Base-by-base conservation (phyloP, 2,797 vertebrate genomes). In the Sciurus carolinensis region DNA sequence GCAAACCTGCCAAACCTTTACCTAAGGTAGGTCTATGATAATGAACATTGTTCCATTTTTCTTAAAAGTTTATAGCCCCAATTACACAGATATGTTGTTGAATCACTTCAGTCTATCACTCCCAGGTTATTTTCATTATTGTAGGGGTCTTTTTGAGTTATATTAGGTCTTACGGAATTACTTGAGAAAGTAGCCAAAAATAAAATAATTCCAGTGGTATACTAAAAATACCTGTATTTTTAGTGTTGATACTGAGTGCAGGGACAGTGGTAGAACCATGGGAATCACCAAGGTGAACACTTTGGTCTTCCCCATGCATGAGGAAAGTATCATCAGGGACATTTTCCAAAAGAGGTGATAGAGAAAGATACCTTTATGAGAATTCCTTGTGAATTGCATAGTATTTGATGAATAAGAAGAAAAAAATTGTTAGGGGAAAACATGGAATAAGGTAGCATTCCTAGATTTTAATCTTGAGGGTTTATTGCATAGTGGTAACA, bases 1-100 rank as follows among this genome's bases (percentile, higher is more conserved):
- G 99, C 95, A 98, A 98, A 97, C 99, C 99, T 52, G 99, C 99
- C 90, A 99, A 99, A 97, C 98, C 99, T 0, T 97, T 99, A 97
- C 99, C 99, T 96, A 96, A 99, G 99, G 99, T 99, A 98, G 1
- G 94, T 69, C 5, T 90, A 18, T 30, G 83, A 57, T 3, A 5
- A 3, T 47, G 5, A 66, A 52, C 12, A 44, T 8, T 33, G 85
- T 2, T 15, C 59, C 4, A 73, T 76, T 87, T 82, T 83, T 12
- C 54, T 92, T 86, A 47, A 54, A 92, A n/a, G 1, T 28, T 13
- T 75, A 66, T 1, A 73, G 8, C n/a, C 42, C 87, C 20, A 52
- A 33, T 54, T n/a, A 44, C 5, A 88, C 17, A 76, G 8, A n/a
- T 20, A 8, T 86, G 9, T 10, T 80, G 5, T 4, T 95, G 15